Conservation (phyloP, 1,140 invertebrate species). For the Camponotus vicinus region DNA sequence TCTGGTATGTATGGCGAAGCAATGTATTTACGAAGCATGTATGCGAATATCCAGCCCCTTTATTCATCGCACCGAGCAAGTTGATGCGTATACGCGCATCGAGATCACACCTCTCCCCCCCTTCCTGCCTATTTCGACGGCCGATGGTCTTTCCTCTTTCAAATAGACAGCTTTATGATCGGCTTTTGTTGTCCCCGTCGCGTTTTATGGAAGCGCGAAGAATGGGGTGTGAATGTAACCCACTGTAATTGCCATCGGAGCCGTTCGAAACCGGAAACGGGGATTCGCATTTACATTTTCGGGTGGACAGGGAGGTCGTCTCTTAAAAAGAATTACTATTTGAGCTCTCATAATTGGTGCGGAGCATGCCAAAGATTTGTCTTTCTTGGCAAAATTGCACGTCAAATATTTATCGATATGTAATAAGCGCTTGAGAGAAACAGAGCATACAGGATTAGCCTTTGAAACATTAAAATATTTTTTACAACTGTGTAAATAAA, state of each 20-base stretch:
- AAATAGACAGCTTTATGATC: constrained; percentile 69
- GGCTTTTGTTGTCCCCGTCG: constrained; percentile 66
- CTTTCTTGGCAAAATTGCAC: constrained; percentile 30
- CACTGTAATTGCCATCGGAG: constrained; percentile 31
- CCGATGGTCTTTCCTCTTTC: constrained; percentile 50
- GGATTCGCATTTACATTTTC: constrained; percentile 45
- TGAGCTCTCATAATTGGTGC: background rate
- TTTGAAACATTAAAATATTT: background rate
- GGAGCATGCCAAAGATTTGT: background rate
- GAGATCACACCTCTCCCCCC: constrained; percentile 8
- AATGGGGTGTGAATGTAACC: constrained; percentile 9
- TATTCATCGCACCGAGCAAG: background rate
- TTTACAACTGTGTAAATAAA: background rate
- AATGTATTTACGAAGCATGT: constrained; percentile 44
- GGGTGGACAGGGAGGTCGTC: background rate
- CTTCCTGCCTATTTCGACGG: background rate
- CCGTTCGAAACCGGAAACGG: constrained; percentile 9
- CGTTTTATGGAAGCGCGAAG: constrained; percentile 55
- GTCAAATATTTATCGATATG: constrained; percentile 11
- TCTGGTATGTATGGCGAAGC: constrained; percentile 64
- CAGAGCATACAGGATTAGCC: background rate
- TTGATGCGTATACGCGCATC: background rate
- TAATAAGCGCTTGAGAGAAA: constrained; percentile 7
- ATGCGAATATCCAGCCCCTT: background rate
- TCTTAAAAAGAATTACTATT: constrained; percentile 43